Evolutionary conservation across 2,797 vertebrate genomes (phyloP).

Genomic region (Dendrocincla fuliginosa): DNA sequence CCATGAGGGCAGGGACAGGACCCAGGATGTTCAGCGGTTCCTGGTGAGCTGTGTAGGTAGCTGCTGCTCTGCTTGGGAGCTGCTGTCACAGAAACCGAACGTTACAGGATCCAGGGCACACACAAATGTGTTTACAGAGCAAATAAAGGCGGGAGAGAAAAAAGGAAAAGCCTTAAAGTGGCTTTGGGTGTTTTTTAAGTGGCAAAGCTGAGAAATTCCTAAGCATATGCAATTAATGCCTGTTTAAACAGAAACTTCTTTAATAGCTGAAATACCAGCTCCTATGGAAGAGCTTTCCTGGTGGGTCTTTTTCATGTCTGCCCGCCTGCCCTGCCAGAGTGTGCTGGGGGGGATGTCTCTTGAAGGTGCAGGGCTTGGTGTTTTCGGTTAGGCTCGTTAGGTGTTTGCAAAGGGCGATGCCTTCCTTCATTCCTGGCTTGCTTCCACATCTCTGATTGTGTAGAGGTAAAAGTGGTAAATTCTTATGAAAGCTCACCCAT

Average conservation of each 20-base stretch:
- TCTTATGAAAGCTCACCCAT: not conserved
- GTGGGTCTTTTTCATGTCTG: constrained; percentile 25
- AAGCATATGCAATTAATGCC: constrained; percentile 4
- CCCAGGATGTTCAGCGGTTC: not conserved
- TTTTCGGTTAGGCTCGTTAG: not conserved
- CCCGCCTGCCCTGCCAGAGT: accelerated
- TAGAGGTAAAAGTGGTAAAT: not conserved
- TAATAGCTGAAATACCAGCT: constrained; percentile 7
- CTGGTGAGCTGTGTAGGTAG: not conserved
- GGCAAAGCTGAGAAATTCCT: constrained; percentile 32
- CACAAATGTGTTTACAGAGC: constrained; percentile 30
- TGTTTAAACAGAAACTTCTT: constrained; percentile 57
- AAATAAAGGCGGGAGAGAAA: constrained; percentile 30
- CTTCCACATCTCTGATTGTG: not conserved
- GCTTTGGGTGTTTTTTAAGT: constrained; percentile 42
- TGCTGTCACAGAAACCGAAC: not conserved
- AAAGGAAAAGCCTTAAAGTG: constrained; percentile 42
- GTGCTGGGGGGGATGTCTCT: not conserved
- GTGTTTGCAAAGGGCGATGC: constrained; percentile 37
- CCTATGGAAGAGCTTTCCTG: not conserved
- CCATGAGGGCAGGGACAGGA: not conserved
- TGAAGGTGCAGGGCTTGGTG: not conserved
- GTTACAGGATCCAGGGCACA: not conserved
- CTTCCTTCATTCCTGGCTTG: not conserved
- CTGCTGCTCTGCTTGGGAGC: not conserved